These are phyloP conservation scores for Zosterops hypoxanthus DNA, from an alignment of 2,113 vertebrate genomes.

Conservation along the genomic window DNA sequence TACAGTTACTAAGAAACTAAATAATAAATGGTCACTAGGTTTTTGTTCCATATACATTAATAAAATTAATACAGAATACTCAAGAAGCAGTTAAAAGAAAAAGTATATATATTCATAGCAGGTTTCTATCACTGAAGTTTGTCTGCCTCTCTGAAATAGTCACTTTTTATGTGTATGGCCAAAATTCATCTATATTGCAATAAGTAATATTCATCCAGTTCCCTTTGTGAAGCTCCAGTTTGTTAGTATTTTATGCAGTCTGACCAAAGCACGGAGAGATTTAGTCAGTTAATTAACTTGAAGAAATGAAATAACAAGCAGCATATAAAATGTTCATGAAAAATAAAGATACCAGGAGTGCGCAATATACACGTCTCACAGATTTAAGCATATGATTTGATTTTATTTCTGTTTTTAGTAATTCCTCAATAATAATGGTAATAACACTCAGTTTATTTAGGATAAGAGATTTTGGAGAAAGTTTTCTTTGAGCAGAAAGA, in stretches of 20 bases:
- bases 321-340: neutral
- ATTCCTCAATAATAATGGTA: neutral
- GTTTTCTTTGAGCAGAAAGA: neutral
- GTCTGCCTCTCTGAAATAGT: neutral
- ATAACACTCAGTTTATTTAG: neutral
- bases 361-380: neutral
- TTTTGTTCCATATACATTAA: neutral
- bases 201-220: neutral
- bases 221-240: neutral
- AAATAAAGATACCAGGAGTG: neutral
- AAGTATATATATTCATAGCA: neutral
- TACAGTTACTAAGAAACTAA: neutral
- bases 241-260: neutral
- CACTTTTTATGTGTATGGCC: neutral
- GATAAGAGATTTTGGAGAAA: neutral
- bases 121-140: neutral
- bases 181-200: conserved; percentile 13
- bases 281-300: conserved; percentile 10
- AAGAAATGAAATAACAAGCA: conserved; percentile 11
- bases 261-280: neutral
- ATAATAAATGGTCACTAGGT: neutral
- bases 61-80: neutral
- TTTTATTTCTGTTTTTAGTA: neutral
- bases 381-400: neutral
- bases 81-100: neutral